A percentile compares a stretch with the other conserved stretches of the same genome.
phyloP scores from a whole-genome alignment of 2,113 vertebrate genomes.

The Psammodynastes pulverulentus region DNA sequence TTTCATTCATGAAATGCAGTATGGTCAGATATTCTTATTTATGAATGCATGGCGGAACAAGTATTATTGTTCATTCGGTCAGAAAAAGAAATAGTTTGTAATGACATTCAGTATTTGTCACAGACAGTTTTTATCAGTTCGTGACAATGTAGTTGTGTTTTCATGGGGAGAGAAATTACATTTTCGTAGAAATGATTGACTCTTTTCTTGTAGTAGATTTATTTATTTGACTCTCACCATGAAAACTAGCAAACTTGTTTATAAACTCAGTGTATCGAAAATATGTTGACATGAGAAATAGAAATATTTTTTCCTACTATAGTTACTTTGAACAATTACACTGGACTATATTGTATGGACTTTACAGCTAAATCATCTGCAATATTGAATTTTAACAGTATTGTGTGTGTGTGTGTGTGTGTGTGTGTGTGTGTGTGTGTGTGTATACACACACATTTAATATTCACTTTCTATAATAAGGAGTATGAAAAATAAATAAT shows the following conservation, averaged over 20 bases:
- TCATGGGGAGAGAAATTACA: slow-evolving; percentile 60
- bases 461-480: not conserved
- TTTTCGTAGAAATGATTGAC: slow-evolving; percentile 65
- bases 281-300: slow-evolving; percentile 67
- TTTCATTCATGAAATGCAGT: not conserved
- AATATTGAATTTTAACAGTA: not conserved
- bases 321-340: slow-evolving; percentile 51
- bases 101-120: slow-evolving; percentile 55
- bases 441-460: not conserved
- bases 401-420: not conserved
- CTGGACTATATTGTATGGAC: slow-evolving; percentile 57
- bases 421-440: not conserved
- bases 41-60: not conserved
- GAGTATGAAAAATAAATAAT: not conserved
- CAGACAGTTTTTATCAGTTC: slow-evolving; percentile 63
- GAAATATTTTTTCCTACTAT: slow-evolving; percentile 59
- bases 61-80: slow-evolving; percentile 42
- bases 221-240: slow-evolving; percentile 66
- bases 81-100: slow-evolving; percentile 39
- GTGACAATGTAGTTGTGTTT: slow-evolving; percentile 65
- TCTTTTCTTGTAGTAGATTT: slow-evolving; percentile 66
- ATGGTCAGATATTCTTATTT: not conserved
- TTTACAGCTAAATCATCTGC: slow-evolving; percentile 56
- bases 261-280: slow-evolving; percentile 66
- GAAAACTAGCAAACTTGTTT: slow-evolving; percentile 63